phyloP scores from a whole-genome alignment of 64 coral and sea anemone species.

The Montipora capricornis region DNA sequence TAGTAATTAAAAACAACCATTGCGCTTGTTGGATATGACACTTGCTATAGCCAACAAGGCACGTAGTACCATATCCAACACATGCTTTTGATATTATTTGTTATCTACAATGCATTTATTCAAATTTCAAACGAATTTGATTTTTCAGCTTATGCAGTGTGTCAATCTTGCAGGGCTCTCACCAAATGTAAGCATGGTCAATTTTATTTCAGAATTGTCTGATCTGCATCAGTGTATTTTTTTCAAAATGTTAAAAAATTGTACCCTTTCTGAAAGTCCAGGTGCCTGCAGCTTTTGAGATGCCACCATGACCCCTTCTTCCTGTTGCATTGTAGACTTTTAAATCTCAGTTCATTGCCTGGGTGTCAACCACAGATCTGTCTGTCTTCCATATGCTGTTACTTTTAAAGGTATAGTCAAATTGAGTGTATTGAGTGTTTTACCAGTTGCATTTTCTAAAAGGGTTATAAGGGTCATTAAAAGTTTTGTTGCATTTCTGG shows the following conservation, averaged over 20 bases:
- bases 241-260: background rate
- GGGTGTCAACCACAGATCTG: constrained; percentile 84
- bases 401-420: constrained; percentile 73
- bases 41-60: too few species aligned
- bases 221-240: background rate
- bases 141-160: constrained; percentile 97
- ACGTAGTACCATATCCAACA: too few species aligned
- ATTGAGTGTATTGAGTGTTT: too few species aligned
- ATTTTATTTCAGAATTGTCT: too few species aligned
- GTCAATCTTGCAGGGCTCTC: constrained; percentile 92
- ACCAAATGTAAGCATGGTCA: constrained; percentile 85
- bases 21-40: too few species aligned
- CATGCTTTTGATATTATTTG: too few species aligned
- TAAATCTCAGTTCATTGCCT: constrained; percentile 94
- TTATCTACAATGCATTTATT: too few species aligned
- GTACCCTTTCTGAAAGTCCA: background rate
- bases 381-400: constrained; percentile 86
- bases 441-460: too few species aligned
- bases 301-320: too few species aligned
- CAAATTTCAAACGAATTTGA: background rate
- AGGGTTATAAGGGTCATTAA: too few species aligned
- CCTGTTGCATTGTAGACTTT: constrained; percentile 73
- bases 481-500: background rate
- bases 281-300: too few species aligned
- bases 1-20: too few species aligned